Percentiles rank a stretch among this genome's conserved stretches.
These are phyloP conservation scores for Hippolais icterina DNA, from an alignment of 2,113 vertebrate genomes.

Conservation along the genomic window DNA sequence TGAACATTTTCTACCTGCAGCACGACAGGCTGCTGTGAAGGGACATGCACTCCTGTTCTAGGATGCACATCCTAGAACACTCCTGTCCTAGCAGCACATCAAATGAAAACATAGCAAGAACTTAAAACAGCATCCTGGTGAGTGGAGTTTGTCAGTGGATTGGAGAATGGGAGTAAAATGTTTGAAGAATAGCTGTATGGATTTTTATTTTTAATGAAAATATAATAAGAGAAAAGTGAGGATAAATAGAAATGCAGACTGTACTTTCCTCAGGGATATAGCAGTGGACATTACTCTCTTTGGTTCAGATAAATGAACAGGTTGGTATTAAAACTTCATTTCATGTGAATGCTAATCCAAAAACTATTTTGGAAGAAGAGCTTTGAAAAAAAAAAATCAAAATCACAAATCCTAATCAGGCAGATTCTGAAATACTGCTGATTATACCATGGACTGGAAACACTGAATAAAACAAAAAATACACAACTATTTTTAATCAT, in stretches of 20 bases:
- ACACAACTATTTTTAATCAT: not conserved
- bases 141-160: not conserved
- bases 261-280: not conserved
- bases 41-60: not conserved
- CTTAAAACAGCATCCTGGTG: not conserved
- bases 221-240: not conserved
- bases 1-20: not conserved
- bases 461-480: not conserved
- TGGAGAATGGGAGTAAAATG: not conserved
- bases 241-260: not conserved
- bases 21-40: not conserved
- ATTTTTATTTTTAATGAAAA: not conserved
- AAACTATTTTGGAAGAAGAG: constrained; percentile 19
- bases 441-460: not conserved
- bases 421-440: not conserved
- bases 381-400: not conserved
- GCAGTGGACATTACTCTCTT: not conserved
- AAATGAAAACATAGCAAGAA: not conserved
- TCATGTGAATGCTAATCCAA: constrained; percentile 8
- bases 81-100: not conserved
- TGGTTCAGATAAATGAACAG: not conserved
- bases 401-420: not conserved
- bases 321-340: constrained; percentile 30
- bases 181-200: not conserved
- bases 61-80: not conserved